phyloP scores from a whole-genome alignment of 2,888 invertebrate species.

The Heteromurus nitidus region DNA sequence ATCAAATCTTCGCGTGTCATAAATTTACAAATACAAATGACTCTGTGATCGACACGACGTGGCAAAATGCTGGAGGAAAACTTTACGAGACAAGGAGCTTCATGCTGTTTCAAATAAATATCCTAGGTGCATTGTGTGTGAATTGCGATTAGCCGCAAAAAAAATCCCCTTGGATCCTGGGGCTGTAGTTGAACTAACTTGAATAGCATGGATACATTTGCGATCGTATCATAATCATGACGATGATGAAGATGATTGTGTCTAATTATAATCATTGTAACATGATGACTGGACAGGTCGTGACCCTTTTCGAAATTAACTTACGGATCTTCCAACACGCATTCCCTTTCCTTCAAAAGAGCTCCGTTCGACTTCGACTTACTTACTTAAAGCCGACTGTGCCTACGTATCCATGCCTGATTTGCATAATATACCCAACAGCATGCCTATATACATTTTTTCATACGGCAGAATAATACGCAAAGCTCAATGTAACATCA shows the following conservation, averaged over 20 bases:
- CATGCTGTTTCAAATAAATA: background rate
- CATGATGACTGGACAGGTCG: conserved; percentile 53
- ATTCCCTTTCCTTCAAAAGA: no score
- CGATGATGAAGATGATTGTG: background rate
- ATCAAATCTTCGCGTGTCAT: background rate
- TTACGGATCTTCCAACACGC: background rate
- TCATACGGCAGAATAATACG: no score
- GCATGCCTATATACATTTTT: no score
- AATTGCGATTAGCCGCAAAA: no score
- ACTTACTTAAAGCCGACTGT: no score
- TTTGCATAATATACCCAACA: no score
- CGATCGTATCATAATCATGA: background rate
- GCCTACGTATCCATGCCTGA: no score
- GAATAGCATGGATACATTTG: no score
- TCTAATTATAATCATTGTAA: conserved; percentile 46
- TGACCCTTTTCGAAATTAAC: conserved; percentile 42
- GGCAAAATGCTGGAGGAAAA: background rate
- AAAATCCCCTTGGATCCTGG: background rate
- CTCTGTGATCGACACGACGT: background rate
- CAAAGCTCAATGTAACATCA: no score
- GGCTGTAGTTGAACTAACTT: background rate
- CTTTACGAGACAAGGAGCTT: background rate
- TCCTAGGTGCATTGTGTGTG: no score
- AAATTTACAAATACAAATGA: background rate
- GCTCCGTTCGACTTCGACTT: no score